Conservation (phyloP, 1,140 invertebrate genomes). For the Globodera ellingtonae region DNA sequence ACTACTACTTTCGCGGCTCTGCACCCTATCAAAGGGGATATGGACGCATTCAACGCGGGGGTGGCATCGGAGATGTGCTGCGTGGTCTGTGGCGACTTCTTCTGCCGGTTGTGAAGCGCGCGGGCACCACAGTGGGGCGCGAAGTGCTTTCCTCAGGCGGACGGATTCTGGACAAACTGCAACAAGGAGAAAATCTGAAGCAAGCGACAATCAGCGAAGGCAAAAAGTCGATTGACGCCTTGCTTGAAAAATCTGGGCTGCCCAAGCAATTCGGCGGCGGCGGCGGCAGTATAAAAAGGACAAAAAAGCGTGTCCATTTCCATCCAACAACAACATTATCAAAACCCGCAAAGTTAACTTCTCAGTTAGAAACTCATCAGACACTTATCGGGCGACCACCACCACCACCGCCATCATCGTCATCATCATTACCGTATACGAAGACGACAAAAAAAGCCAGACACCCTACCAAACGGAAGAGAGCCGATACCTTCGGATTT, state of each 20-base stretch:
- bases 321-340: too few species aligned
- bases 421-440: too few species aligned
- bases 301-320: too few species aligned
- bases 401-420: too few species aligned
- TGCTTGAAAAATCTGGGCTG: too few species aligned
- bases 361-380: too few species aligned
- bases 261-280: too few species aligned
- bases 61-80: constrained; percentile 15
- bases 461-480: too few species aligned
- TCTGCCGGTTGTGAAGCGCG: constrained; percentile 8
- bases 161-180: not conserved
- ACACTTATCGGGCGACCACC: too few species aligned
- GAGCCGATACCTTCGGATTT: not conserved
- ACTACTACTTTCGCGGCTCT: constrained; percentile 13
- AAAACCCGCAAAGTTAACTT: too few species aligned
- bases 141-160: not conserved
- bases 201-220: not conserved
- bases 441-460: too few species aligned
- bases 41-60: constrained; percentile 11
- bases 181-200: not conserved
- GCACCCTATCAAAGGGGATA: constrained; percentile 21
- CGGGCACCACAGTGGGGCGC: not conserved
- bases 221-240: not conserved
- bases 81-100: constrained; percentile 15
- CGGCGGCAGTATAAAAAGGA: too few species aligned